phyloP scores from a whole-genome alignment of 2,797 vertebrate species.

The Scolopax bukidnonensis region DNA sequence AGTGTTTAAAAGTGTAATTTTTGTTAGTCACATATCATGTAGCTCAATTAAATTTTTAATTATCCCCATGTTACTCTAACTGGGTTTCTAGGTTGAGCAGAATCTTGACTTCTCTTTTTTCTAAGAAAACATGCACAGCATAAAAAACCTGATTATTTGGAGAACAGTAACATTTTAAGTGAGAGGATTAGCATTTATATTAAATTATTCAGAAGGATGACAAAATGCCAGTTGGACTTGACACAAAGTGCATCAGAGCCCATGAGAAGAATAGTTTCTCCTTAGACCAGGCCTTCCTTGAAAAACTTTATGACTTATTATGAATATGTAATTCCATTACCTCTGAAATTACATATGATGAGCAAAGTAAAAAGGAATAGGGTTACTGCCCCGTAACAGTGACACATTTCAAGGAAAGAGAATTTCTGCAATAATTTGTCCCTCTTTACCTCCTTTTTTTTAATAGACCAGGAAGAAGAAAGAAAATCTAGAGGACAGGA shows the following conservation, averaged over 20 bases:
- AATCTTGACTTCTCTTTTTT: not conserved
- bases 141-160: not conserved
- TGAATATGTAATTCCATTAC: not conserved
- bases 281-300: not conserved
- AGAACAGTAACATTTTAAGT: not conserved
- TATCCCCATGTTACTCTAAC: not conserved
- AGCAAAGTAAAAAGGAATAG: not conserved
- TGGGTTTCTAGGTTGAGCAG: not conserved
- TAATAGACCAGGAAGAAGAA: not conserved
- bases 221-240: not conserved
- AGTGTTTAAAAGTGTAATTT: not conserved
- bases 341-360: not conserved
- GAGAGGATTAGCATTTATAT: not conserved
- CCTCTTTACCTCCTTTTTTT: not conserved
- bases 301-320: not conserved
- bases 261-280: not conserved
- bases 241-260: not conserved
- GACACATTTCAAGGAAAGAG: not conserved
- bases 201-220: not conserved
- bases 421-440: not conserved
- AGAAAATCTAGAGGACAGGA: not conserved
- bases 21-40: not conserved
- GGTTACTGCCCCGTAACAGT: not conserved
- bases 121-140: not conserved
- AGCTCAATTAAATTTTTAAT: not conserved